phyloP scores from a whole-genome alignment of 2,113 vertebrate species.

The Lophotis ruficrista region DNA sequence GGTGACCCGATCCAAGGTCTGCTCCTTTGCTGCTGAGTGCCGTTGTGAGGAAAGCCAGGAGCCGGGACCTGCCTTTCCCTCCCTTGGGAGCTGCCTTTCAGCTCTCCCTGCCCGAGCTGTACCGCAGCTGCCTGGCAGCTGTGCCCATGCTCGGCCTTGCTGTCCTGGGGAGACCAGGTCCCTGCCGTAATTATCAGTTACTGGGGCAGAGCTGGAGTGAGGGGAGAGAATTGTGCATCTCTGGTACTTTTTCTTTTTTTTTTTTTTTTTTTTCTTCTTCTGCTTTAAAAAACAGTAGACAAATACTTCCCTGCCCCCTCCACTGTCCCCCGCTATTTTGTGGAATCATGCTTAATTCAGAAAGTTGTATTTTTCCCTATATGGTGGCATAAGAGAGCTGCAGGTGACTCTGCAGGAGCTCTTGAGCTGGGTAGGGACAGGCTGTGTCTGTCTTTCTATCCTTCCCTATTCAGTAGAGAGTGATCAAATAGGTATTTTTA shows the following conservation, averaged over 20 bases:
- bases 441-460: neutral
- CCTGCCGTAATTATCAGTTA: neutral
- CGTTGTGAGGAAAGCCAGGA: neutral
- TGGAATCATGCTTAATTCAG: neutral
- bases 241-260: neutral
- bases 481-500: neutral
- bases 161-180: neutral
- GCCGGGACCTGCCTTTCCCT: neutral
- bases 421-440: neutral
- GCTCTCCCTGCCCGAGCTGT: neutral
- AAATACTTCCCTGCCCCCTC: neutral
- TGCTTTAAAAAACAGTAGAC: neutral
- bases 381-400: neutral
- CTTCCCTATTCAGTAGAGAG: neutral
- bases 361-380: neutral
- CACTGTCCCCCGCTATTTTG: neutral
- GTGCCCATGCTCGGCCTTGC: fast-evolving
- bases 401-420: neutral
- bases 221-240: neutral
- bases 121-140: neutral
- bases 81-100: neutral
- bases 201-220: neutral
- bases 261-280: neutral
- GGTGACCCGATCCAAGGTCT: neutral
- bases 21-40: fast-evolving